Conservation (phyloP, 2,797 vertebrate genomes). For the Poeciliopsis paucimaculata region DNA sequence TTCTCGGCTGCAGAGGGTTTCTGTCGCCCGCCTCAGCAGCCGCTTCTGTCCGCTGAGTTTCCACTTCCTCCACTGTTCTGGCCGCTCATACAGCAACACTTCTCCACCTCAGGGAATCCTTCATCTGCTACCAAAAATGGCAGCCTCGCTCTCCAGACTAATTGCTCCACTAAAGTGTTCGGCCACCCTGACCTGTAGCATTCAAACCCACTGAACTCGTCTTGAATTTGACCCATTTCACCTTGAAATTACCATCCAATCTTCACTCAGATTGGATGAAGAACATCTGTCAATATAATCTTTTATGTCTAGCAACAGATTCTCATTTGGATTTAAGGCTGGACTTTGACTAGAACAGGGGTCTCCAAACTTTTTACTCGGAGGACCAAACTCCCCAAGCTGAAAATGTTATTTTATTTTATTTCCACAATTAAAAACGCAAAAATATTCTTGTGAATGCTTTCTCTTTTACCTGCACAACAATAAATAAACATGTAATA, state of each 20-base stretch:
- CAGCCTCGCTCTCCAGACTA: constrained; percentile 67
- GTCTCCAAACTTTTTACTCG: too few relatives aligned
- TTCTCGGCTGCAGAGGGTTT: constrained; percentile 63
- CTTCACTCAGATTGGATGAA: background rate
- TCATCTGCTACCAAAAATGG: constrained; percentile 63
- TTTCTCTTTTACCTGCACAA: too few relatives aligned
- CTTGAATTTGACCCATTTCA: background rate
- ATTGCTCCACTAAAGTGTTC: constrained; percentile 58
- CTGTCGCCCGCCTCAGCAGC: constrained; percentile 55
- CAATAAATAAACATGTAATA: too few relatives aligned
- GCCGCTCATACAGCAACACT: constrained; percentile 74
- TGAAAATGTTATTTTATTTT: too few relatives aligned
- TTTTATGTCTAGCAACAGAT: background rate
- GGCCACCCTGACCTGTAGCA: constrained; percentile 64
- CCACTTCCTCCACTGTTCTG: constrained; percentile 71
- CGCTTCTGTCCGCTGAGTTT: constrained; percentile 65
- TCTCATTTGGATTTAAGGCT: background rate
- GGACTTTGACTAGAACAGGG: background rate
- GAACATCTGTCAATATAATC: background rate
- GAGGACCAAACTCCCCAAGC: too few relatives aligned
- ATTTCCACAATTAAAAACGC: too few relatives aligned
- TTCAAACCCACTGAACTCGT: background rate
- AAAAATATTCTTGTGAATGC: too few relatives aligned
- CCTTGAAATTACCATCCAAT: background rate
- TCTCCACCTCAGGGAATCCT: constrained; percentile 45